phyloP scores from a whole-genome alignment of 2,888 invertebrate genomes.

The Adelognathus sp. region DNA sequence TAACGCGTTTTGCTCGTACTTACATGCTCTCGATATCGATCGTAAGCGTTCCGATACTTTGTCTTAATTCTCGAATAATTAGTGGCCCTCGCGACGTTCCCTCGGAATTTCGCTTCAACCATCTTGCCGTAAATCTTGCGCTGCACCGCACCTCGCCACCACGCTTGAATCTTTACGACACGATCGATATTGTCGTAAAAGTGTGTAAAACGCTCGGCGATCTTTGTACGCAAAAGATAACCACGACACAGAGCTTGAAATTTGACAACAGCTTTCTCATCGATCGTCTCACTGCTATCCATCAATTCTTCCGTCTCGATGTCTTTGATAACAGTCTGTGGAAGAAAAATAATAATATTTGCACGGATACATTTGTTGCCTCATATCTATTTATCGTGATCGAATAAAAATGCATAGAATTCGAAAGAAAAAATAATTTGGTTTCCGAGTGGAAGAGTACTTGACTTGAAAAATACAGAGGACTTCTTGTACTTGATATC shows the following conservation, averaged over 20 bases:
- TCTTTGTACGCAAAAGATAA: conserved; percentile 82
- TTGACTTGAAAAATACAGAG: too few relatives aligned
- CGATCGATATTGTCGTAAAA: conserved; percentile 81
- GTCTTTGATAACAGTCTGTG: conserved; percentile 57
- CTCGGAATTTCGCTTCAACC: conserved; percentile 79
- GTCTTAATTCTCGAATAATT: conserved; percentile 73
- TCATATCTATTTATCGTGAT: not conserved
- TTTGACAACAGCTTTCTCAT: conserved; percentile 82
- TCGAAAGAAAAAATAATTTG: not conserved
- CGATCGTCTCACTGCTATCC: conserved; percentile 65
- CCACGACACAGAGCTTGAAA: conserved; percentile 86
- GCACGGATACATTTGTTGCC: not conserved
- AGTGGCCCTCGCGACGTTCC: conserved; percentile 82
- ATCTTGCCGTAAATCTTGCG: conserved; percentile 81
- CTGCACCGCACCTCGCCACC: conserved; percentile 84
- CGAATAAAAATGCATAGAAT: too few relatives aligned
- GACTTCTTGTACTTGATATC: too few relatives aligned
- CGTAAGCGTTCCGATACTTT: conserved; percentile 80
- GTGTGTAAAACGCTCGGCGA: conserved; percentile 80
- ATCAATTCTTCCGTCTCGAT: conserved; percentile 52
- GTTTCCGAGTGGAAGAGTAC: not conserved
- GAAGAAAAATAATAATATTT: not conserved
- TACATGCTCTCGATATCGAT: conserved; percentile 83
- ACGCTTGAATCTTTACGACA: conserved; percentile 84
- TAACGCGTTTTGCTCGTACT: conserved; percentile 24